Percentiles rank a stretch among this genome's conserved stretches.
phyloP scores from a whole-genome alignment of 2,888 invertebrate species.

The Hydropsyche betteni region DNA sequence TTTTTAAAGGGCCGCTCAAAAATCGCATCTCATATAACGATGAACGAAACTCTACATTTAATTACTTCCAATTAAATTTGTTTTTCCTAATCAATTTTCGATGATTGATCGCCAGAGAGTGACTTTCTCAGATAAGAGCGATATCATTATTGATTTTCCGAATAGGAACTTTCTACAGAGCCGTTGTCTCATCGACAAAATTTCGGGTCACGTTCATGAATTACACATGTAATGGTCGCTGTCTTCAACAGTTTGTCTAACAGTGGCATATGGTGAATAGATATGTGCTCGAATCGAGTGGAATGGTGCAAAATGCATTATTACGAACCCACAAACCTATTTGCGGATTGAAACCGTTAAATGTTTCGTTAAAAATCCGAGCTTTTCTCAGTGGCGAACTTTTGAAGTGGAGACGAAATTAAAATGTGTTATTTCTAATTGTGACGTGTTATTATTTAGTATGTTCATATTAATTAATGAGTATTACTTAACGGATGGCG shows the following conservation, averaged over 20 bases:
- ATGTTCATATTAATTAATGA: slow-evolving; percentile 27
- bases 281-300: slow-evolving; percentile 18
- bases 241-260: background rate
- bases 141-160: background rate
- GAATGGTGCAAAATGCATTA: slow-evolving; percentile 34
- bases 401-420: too few relatives aligned
- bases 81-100: too few relatives aligned
- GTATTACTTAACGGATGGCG: slow-evolving; percentile 32
- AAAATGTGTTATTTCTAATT: too few relatives aligned
- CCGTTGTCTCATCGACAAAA: slow-evolving; percentile 17
- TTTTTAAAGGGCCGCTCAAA: too few relatives aligned
- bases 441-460: too few relatives aligned
- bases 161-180: slow-evolving; percentile 4
- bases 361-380: slow-evolving; percentile 2
- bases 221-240: too few relatives aligned
- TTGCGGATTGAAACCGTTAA: slow-evolving; percentile 37
- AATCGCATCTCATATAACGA: too few relatives aligned
- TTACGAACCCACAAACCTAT: slow-evolving; percentile 38
- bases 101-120: too few relatives aligned
- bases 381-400: too few relatives aligned
- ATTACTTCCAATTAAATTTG: too few relatives aligned
- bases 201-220: slow-evolving; percentile 10
- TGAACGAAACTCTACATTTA: too few relatives aligned
- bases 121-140: slow-evolving; percentile 4
- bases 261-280: slow-evolving; percentile 38